Conservation (phyloP, 2,797 vertebrate species). For the Sternotherus odoratus region DNA sequence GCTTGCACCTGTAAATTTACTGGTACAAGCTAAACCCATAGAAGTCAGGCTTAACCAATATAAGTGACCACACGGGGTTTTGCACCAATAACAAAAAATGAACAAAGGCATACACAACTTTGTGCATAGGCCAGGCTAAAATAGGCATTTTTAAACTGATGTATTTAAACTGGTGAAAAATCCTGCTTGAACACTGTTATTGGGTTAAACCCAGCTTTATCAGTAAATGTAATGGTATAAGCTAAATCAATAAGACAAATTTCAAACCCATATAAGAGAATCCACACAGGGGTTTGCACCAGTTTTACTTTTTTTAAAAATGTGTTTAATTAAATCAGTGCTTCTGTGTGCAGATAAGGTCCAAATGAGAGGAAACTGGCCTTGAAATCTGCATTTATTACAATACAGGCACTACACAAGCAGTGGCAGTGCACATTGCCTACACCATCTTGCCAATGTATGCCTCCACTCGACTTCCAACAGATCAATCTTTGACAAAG, state of each 20-base stretch:
- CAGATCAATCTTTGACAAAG: constrained; percentile 5
- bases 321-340: neutral
- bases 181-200: neutral
- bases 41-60: neutral
- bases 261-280: neutral
- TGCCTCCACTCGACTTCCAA: constrained; percentile 13
- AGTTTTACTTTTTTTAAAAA: neutral
- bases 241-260: neutral
- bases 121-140: neutral
- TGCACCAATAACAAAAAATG: neutral
- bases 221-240: neutral
- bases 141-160: neutral
- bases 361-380: constrained; percentile 28
- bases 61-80: neutral
- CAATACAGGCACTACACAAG: neutral
- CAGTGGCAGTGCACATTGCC: constrained; percentile 44
- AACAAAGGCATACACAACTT: neutral
- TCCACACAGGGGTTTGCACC: neutral
- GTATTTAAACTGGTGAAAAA: neutral
- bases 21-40: neutral
- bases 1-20: neutral
- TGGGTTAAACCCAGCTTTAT: neutral
- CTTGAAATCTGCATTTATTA: constrained; percentile 37
- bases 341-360: constrained; percentile 19
- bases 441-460: constrained; percentile 48